These are phyloP conservation scores for Sinocyclocheilus grahami DNA, from an alignment of 2,113 vertebrate genomes.

Conservation along the genomic window DNA sequence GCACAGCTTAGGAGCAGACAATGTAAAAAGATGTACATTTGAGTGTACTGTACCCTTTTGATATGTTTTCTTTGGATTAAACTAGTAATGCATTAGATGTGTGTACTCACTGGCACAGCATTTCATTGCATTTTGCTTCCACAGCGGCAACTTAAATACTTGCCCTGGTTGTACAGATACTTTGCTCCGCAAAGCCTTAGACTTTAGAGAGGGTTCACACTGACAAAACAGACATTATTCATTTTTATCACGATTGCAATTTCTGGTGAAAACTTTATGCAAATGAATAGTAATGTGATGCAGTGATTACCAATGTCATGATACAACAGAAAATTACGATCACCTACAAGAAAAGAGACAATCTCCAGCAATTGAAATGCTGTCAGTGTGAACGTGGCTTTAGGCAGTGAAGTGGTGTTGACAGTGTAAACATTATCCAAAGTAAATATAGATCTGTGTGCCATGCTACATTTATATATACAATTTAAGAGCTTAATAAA, in stretches of 20 bases:
- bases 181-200: not conserved
- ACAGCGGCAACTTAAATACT: constrained; percentile 27
- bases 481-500: too few relatives aligned
- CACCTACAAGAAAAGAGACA: too few relatives aligned
- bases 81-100: not conserved
- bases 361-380: too few relatives aligned
- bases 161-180: not conserved
- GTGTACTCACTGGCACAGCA: constrained; percentile 44
- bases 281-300: not conserved
- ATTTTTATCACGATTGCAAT: not conserved
- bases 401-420: too few relatives aligned
- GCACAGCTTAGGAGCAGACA: not conserved
- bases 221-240: not conserved
- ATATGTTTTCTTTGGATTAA: not conserved
- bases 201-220: not conserved
- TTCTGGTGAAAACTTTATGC: not conserved
- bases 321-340: too few relatives aligned
- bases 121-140: constrained; percentile 38
- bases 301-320: not conserved
- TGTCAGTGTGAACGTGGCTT: too few relatives aligned
- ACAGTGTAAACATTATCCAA: too few relatives aligned
- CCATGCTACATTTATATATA: too few relatives aligned
- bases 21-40: not conserved
- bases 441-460: too few relatives aligned
- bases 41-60: not conserved